These are phyloP conservation scores for Nibea coibor DNA, from an alignment of 2,113 vertebrate genomes.

Conservation along the genomic window DNA sequence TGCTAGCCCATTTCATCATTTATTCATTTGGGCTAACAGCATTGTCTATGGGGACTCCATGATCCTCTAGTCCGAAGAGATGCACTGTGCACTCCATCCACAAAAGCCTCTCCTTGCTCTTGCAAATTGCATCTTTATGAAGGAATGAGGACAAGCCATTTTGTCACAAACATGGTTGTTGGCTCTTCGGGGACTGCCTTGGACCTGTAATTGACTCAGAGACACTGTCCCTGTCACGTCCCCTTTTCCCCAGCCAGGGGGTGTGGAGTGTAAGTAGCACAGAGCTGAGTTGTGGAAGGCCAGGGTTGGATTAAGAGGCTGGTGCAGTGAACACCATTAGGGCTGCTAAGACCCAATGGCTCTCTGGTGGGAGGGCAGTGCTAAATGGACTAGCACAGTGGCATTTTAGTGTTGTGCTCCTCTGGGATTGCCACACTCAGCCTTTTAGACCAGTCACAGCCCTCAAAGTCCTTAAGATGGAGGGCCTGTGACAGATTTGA, in stretches of 20 bases:
- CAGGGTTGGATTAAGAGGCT: constrained; percentile 65
- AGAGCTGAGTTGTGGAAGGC: constrained; percentile 60
- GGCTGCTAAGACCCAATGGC: constrained; percentile 64
- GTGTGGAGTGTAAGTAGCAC: constrained; percentile 54
- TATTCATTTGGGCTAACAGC: constrained; percentile 75
- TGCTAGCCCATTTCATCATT: constrained; percentile 73
- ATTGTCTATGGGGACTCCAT: constrained; percentile 68
- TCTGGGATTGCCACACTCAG: constrained; percentile 51
- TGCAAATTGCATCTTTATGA: constrained; percentile 73
- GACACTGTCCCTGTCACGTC: constrained; percentile 60
- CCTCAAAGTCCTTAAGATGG: constrained; percentile 23
- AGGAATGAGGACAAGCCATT: constrained; percentile 66
- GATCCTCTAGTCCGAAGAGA: constrained; percentile 65
- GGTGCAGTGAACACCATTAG: constrained; percentile 72
- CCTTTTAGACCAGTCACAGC: constrained; percentile 45
- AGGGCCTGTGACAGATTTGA: constrained; percentile 15
- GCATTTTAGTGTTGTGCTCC: constrained; percentile 68
- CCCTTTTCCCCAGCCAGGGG: constrained; percentile 52
- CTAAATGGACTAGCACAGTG: constrained; percentile 67
- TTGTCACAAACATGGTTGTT: constrained; percentile 72
- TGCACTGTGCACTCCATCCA: constrained; percentile 61
- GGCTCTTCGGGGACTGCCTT: constrained; percentile 66
- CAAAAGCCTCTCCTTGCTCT: constrained; percentile 46
- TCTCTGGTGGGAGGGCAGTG: constrained; percentile 66
- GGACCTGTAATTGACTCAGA: constrained; percentile 80